Evolutionary conservation across 2,888 invertebrate genomes (phyloP).

Genomic region (Corbicula japonica): DNA sequence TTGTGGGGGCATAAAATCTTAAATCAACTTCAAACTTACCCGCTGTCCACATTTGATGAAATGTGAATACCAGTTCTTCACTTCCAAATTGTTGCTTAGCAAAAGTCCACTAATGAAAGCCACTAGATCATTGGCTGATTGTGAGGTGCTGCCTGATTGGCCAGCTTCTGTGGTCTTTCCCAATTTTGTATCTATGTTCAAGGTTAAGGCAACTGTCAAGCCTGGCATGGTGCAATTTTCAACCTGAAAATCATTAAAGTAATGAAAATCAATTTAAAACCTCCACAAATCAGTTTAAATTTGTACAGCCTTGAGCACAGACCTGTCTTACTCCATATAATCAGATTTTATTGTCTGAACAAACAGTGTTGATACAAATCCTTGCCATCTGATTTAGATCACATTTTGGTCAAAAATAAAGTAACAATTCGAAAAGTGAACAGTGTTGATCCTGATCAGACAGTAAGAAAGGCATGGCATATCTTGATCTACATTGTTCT

Average conservation of each 20-base stretch:
- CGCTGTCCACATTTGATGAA: conserved; percentile 94
- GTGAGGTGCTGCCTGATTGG: conserved; percentile 38
- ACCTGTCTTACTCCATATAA: too few species aligned
- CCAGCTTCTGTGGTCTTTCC: conserved; percentile 42
- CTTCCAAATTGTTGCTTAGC: conserved; percentile 95
- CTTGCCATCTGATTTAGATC: too few species aligned
- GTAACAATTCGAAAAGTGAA: too few species aligned
- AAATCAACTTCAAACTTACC: conserved; percentile 67
- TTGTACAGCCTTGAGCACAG: neutral
- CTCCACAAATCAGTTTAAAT: neutral
- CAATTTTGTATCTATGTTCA: conserved; percentile 87
- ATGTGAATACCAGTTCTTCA: conserved; percentile 96
- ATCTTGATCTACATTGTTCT: too few species aligned
- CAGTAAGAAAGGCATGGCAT: too few species aligned
- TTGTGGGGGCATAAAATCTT: too few species aligned
- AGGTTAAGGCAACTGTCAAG: conserved; percentile 93
- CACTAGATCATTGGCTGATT: conserved; percentile 89
- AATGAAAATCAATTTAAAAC: neutral
- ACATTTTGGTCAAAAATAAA: too few species aligned
- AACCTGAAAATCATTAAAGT: conserved; percentile 86
- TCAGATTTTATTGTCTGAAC: too few species aligned
- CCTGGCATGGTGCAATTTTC: conserved; percentile 96
- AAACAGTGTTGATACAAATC: too few species aligned
- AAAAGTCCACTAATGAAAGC: conserved; percentile 95
- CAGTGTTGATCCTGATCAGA: too few species aligned